Percentiles rank a stretch among this genome's conserved stretches.
phyloP scores from a whole-genome alignment of 2,888 invertebrate genomes.

The Eucera pruinosa region DNA sequence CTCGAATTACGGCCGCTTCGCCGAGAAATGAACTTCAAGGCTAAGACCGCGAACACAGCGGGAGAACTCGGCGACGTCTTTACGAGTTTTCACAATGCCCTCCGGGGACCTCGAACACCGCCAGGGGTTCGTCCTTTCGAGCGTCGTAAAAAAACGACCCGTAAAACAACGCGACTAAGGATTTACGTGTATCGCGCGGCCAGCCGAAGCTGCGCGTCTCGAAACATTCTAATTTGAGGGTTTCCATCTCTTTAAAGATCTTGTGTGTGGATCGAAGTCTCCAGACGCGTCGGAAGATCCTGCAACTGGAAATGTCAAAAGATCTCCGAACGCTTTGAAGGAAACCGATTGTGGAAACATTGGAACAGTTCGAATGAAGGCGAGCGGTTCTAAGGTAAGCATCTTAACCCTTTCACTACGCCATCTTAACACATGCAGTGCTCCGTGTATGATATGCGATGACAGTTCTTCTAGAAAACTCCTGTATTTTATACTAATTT shows the following conservation, averaged over 20 bases:
- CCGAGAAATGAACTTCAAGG: constrained; percentile 64
- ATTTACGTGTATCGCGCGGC: neutral
- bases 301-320: too few species aligned
- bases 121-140: neutral
- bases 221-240: constrained; percentile 1
- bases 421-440: too few species aligned
- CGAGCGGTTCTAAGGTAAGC: too few species aligned
- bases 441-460: too few species aligned
- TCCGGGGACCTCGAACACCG: constrained; percentile 11
- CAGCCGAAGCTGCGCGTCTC: constrained; percentile 13
- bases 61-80: constrained; percentile 34
- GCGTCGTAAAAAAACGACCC: constrained; percentile 59
- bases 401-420: too few species aligned
- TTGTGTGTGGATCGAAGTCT: neutral
- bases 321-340: too few species aligned
- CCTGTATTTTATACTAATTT: too few species aligned
- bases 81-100: constrained; percentile 52
- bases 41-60: constrained; percentile 27
- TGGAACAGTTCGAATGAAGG: too few species aligned
- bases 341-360: too few species aligned
- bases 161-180: constrained; percentile 12
- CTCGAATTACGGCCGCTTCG: constrained; percentile 72
- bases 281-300: neutral
- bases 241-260: neutral
- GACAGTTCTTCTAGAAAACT: too few species aligned